Percentiles rank a stretch among this genome's conserved stretches.
phyloP scores from a whole-genome alignment of 2,888 invertebrate genomes.

The Hermaeophaga mercurialis region DNA sequence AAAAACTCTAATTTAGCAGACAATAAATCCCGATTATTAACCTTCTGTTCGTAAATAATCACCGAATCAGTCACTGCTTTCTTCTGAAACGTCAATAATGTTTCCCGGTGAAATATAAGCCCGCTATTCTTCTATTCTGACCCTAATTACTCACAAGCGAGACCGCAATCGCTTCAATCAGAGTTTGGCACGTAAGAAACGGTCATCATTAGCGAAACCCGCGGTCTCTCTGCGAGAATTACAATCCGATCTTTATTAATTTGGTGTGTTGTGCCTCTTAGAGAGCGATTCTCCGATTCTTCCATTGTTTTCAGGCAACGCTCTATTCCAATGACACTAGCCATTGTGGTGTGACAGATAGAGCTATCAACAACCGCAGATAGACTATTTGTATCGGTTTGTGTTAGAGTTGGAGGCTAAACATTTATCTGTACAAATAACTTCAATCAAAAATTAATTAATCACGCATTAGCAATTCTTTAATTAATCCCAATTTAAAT shows the following conservation, averaged over 20 bases:
- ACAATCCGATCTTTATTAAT: slow-evolving; percentile 48
- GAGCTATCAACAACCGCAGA: slow-evolving; percentile 55
- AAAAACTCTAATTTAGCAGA: background rate
- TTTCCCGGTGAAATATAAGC: slow-evolving; percentile 21
- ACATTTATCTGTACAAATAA: too few species aligned
- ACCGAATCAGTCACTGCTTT: slow-evolving; percentile 17
- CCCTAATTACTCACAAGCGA: slow-evolving; percentile 30
- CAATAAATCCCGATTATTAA: slow-evolving; percentile 37
- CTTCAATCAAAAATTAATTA: too few species aligned
- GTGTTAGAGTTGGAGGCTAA: slow-evolving; percentile 30
- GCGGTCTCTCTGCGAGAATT: slow-evolving; percentile 15
- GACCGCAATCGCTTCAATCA: slow-evolving; percentile 31
- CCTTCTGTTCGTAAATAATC: slow-evolving; percentile 1
- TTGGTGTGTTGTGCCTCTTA: slow-evolving; percentile 44
- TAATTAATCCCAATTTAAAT: too few species aligned
- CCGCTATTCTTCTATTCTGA: slow-evolving; percentile 19
- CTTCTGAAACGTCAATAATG: slow-evolving; percentile 14
- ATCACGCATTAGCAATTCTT: too few species aligned
- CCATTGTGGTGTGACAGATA: slow-evolving; percentile 54
- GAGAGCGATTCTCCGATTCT: slow-evolving; percentile 40
- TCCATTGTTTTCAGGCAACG: slow-evolving; percentile 45
- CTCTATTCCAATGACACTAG: slow-evolving; percentile 49
- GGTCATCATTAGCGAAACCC: slow-evolving; percentile 33
- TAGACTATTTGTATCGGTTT: slow-evolving; percentile 18
- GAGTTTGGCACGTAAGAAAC: slow-evolving; percentile 34